Evolutionary conservation across 2,888 invertebrate genomes (phyloP), one percentile per base, ranked within the genome.

Genomic region (Drosophila multiciliata): DNA sequence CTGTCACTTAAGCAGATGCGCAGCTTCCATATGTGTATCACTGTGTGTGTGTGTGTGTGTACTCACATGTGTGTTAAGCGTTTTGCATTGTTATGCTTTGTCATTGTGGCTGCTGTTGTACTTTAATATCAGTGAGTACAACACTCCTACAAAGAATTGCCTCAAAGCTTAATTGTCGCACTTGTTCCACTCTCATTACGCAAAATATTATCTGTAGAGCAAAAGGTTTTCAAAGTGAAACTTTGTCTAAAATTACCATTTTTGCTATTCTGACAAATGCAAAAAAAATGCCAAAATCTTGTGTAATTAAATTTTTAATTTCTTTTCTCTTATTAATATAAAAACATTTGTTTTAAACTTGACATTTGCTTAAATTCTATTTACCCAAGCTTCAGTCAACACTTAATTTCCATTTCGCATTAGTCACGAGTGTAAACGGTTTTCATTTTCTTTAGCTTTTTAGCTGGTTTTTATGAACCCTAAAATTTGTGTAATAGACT

Each of bases 111-210:
- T 79, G 65, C 61, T 73, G 70, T 65, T 80, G 75, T 57, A 53
- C 78, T 87, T 87, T 86, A 85, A 90, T 87, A 88, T 78, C 74
- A 82, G 66, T 75, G 82, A 87, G 88, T 87, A 87, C 73, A 77
- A 71, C 76, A 87, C 81, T 83, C 82, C 73, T 73, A 70, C 73
- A 71, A 62, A 35, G 55, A 63, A 53, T 55, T 54, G 52, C 62
- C 73, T 78, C 73, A 71, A 79, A 83, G 86, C 69, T 66, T 83
- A 82, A 86, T 86, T 87, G 86, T 85, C 78, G 73, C 58, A 67
- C 55, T 53, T 70, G 69, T 57, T 60, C 53, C 67, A 66, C 65
- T 60, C 66, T n/a, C 26, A 61, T 38, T 33, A 38, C 53, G 59
- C n/a, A 38, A 57, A 60, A 58, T 55, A 58, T 72, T 54, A 69